Evolutionary conservation across 1,140 invertebrate species (phyloP).

Genomic region (Chionoecetes opilio): DNA sequence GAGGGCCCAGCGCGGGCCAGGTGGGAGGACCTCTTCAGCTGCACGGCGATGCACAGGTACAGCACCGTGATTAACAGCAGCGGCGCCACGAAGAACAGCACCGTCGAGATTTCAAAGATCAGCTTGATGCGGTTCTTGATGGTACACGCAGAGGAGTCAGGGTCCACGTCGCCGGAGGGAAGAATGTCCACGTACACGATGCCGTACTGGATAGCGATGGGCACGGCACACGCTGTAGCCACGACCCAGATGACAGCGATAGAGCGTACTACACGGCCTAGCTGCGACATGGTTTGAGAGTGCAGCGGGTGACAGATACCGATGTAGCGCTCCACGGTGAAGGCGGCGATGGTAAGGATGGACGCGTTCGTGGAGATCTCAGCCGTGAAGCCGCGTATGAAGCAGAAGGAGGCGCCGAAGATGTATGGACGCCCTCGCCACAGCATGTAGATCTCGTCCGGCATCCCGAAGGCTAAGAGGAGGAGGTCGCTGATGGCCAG

Average conservation of each 20-base stretch:
- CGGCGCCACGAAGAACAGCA: conserved; percentile 93
- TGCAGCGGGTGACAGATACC: conserved; percentile 97
- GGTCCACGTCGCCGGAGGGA: not conserved
- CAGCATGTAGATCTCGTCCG: conserved; percentile 93
- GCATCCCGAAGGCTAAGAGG: conserved; percentile 86
- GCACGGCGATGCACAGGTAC: conserved; percentile 92
- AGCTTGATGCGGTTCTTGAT: conserved; percentile 84
- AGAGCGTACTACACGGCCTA: conserved; percentile 85
- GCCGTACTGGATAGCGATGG: conserved; percentile 85
- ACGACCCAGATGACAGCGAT: conserved; percentile 87
- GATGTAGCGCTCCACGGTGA: conserved; percentile 97
- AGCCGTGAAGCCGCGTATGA: conserved; percentile 91
- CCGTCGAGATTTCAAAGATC: conserved; percentile 92
- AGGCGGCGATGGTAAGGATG: conserved; percentile 95
- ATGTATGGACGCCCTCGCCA: conserved; percentile 95
- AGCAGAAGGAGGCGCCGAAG: conserved; percentile 94
- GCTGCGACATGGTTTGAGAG: conserved; percentile 88
- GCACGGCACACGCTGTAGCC: conserved; percentile 89
- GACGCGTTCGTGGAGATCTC: conserved; percentile 97
- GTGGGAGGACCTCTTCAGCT: conserved; percentile 87
- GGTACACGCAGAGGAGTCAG: conserved; percentile 66
- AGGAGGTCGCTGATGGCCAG: conserved; percentile 87
- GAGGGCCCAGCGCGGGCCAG: conserved; percentile 58
- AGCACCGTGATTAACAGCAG: conserved; percentile 94
- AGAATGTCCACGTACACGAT: conserved; percentile 69